Evolutionary conservation across 2,113 vertebrate genomes (phyloP), one percentile per base, ranked within the genome.

Genomic region (Nothoprocta pentlandii): DNA sequence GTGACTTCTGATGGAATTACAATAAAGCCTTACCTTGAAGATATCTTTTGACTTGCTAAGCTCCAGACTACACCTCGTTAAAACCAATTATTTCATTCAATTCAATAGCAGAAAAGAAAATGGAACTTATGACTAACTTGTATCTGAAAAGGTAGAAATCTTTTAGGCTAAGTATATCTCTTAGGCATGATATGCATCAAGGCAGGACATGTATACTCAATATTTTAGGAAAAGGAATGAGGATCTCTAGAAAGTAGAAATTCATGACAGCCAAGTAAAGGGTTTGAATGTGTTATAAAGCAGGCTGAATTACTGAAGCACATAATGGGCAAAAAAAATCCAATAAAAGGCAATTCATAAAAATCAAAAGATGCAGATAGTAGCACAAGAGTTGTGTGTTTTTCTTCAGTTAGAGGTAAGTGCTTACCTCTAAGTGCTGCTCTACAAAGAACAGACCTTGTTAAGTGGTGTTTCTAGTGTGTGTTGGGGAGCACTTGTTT

Each of bases 251-350:
- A 61, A 34, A 4, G 16, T 9, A 44, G 26, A 53, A 49, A 77
- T 92, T 89, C 22, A 39, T 39, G 36, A 11, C 32, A 70, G 14
- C 54, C 92, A 63, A 42, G 15, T 66, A n/a, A 6, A 86, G 84
- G 63, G 49, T 59, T 26, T 89, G 42, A 85, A 46, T 84, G 70
- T 49, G 5, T 25, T 70, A 4, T 74, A 76, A 70, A 80, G 47
- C 23, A 90, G n/a, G 82, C 59, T 77, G 42, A 93, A 71, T 85
- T 87, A 78, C 74, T 78, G 85, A 93, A 89, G 56, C 56, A 62
- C n/a, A 78, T 77, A 83, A 92, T 46, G 89, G 42, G 30, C 26
- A 81, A 90, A 88, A 64, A 6, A 49, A 82, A 64, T 63, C 41
- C 62, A 46, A 85, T 78, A 39, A 17, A 39, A 93, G 80, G 23